Percentiles rank a stretch among this genome's conserved stretches.
Evolutionary conservation across 1,140 invertebrate genomes (phyloP).

Genomic region (Pachyrhynchus sulphureomaculatus): DNA sequence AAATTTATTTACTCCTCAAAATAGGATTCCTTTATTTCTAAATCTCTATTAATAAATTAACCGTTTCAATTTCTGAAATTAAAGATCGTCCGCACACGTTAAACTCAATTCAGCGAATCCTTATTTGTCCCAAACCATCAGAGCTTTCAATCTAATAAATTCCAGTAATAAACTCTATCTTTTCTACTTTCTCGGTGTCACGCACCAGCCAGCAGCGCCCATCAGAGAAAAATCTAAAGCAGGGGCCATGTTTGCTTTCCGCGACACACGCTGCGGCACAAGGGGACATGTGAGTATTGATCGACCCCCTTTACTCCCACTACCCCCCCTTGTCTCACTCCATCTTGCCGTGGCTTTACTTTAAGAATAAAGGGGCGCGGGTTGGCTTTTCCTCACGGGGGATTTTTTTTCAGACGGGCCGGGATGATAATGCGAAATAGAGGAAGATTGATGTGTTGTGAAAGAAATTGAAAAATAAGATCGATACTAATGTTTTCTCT

Average conservation of each 20-base stretch:
- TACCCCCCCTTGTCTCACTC: not conserved
- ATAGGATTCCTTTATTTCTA: no score
- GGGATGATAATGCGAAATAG: conserved; percentile 28
- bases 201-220: not conserved
- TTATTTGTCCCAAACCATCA: no score
- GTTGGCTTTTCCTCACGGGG: conserved; percentile 23
- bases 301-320: conserved; percentile 9
- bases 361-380: conserved; percentile 18
- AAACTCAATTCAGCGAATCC: no score
- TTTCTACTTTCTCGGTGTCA: conserved; percentile 4
- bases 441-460: conserved; percentile 30
- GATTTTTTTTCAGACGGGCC: conserved; percentile 14
- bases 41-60: no score
- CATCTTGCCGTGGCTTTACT: conserved; percentile 9
- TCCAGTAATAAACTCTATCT: conserved; percentile 3
- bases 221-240: conserved; percentile 23
- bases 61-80: no score
- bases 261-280: conserved; percentile 39
- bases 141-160: no score
- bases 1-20: no score
- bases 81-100: no score
- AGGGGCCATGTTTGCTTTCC: conserved; percentile 40
- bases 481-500: conserved; percentile 21
- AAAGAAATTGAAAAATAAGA: conserved; percentile 29
- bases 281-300: conserved; percentile 45